Evolutionary conservation across 2,113 vertebrate species (phyloP).

Genomic region (Amphiprion ocellaris): DNA sequence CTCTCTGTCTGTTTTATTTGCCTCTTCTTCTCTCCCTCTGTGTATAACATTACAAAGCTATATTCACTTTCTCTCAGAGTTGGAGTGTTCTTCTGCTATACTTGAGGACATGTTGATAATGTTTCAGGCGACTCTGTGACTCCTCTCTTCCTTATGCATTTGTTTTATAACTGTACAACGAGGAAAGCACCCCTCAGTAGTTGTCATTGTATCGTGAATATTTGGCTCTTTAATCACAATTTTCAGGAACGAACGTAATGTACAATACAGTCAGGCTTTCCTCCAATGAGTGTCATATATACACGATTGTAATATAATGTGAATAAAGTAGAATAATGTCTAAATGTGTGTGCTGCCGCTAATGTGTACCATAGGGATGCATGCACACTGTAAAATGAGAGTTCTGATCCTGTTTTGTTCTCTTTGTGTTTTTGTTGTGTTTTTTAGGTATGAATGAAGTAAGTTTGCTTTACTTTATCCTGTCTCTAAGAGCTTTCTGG

Average conservation of each 20-base stretch:
- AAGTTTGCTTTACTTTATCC: slow-evolving; percentile 79
- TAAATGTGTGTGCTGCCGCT: slow-evolving; percentile 44
- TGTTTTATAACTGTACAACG: slow-evolving; percentile 59
- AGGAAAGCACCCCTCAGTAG: slow-evolving; percentile 26
- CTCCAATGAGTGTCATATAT: slow-evolving; percentile 40
- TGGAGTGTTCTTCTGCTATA: slow-evolving; percentile 27
- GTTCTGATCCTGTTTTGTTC: slow-evolving; percentile 80
- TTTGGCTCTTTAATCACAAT: slow-evolving; percentile 36
- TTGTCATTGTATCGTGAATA: slow-evolving; percentile 35
- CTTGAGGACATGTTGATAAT: slow-evolving; percentile 25
- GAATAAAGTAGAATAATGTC: slow-evolving; percentile 71
- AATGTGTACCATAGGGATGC: slow-evolving; percentile 48
- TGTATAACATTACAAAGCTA: slow-evolving; percentile 61
- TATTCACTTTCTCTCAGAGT: slow-evolving; percentile 30
- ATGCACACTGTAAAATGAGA: slow-evolving; percentile 31
- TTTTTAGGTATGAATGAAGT: slow-evolving; percentile 87
- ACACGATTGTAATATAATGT: slow-evolving; percentile 72
- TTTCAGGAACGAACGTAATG: slow-evolving; percentile 22
- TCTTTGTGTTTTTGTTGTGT: slow-evolving; percentile 64
- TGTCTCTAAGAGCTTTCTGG: slow-evolving; percentile 63
- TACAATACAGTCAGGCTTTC: slow-evolving; percentile 25
- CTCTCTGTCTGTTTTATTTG: slow-evolving; percentile 44
- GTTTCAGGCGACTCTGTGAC: slow-evolving; percentile 39
- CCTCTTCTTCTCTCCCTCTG: slow-evolving; percentile 53
- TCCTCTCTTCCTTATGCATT: slow-evolving; percentile 39